These are phyloP conservation scores for Trilocha varians DNA, from an alignment of 2,888 invertebrate genomes.

Conservation along the genomic window DNA sequence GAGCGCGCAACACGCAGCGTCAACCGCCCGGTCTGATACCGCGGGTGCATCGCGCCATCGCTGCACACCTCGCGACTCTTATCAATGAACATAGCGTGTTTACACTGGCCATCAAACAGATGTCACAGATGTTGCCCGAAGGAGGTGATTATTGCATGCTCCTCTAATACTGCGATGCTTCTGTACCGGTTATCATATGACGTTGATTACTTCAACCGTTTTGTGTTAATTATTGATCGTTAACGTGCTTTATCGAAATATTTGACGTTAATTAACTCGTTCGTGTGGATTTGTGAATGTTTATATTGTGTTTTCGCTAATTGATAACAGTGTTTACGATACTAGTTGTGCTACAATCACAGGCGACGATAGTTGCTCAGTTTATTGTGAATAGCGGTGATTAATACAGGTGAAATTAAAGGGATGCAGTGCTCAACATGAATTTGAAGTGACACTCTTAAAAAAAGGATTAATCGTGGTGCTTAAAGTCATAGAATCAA, in stretches of 20 bases:
- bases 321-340: neutral
- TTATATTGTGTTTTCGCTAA: neutral
- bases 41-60: constrained; percentile 13
- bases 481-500: no score
- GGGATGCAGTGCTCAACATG: no score
- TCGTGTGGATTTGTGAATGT: neutral
- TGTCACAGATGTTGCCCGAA: constrained; percentile 67
- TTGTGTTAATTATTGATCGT: neutral
- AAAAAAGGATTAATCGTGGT: no score
- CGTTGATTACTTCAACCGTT: neutral
- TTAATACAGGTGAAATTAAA: no score
- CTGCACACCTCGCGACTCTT: constrained; percentile 10
- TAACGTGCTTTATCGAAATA: constrained; percentile 4
- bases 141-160: constrained; percentile 47
- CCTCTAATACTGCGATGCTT: neutral
- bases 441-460: no score
- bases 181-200: neutral
- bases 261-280: neutral
- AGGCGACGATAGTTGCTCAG: no score
- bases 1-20: constrained; percentile 20
- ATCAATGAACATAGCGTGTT: constrained; percentile 29
- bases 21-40: constrained; percentile 8
- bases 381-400: no score
- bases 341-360: neutral
- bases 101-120: constrained; percentile 34